A percentile compares a stretch with the other conserved stretches of the same genome.
These are phyloP conservation scores for Trogon melanurus DNA, from an alignment of 2,113 vertebrate species.

Conservation along the genomic window DNA sequence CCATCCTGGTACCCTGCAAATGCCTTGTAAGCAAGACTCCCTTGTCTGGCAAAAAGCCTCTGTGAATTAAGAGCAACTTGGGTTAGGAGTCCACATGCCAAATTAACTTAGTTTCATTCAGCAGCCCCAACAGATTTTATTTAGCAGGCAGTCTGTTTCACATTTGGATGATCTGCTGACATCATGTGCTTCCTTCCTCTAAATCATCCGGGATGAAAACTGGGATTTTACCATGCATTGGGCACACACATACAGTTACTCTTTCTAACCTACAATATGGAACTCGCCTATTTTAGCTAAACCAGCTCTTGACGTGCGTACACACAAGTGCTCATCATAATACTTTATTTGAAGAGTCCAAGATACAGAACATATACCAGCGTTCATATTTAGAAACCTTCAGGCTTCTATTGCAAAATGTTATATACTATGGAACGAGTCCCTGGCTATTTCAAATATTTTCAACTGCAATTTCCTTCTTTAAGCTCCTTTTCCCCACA, in stretches of 20 bases:
- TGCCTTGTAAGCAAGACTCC: conserved; percentile 32
- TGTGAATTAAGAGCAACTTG: conserved; percentile 25
- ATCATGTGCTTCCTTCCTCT: not conserved
- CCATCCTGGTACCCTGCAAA: not conserved
- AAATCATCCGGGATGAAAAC: not conserved
- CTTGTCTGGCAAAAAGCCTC: not conserved
- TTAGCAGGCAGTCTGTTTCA: conserved; percentile 38
- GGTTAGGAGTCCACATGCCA: conserved; percentile 48
- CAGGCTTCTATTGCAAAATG: not conserved
- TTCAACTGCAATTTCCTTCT: not conserved
- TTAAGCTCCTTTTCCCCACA: not conserved
- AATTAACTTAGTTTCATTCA: conserved; percentile 27
- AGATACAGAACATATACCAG: not conserved
- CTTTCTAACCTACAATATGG: not conserved
- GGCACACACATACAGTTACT: not conserved
- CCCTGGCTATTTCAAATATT: not conserved
- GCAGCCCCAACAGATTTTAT: conserved; percentile 28
- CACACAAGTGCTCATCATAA: not conserved
- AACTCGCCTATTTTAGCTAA: not conserved
- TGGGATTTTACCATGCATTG: not conserved
- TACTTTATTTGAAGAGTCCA: not conserved
- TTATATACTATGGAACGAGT: not conserved
- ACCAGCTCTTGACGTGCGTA: not conserved
- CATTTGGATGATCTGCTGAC: conserved; percentile 13
- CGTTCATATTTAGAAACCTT: not conserved